Conservation (phyloP, 2,113 vertebrate genomes). For the Athene noctua region DNA sequence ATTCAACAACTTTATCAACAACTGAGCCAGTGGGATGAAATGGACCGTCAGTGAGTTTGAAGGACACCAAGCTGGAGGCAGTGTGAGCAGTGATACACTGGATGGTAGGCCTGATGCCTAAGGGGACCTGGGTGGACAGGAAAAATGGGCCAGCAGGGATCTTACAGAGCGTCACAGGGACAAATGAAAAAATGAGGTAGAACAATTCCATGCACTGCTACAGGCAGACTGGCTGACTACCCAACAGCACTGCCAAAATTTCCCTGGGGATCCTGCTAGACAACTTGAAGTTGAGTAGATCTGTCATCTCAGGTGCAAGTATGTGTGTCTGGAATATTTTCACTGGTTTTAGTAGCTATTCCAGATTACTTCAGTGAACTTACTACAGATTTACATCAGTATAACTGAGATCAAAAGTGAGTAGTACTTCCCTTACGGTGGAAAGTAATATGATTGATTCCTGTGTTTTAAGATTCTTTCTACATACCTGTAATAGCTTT, state of each 20-base stretch:
- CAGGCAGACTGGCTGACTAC: neutral
- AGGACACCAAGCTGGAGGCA: neutral
- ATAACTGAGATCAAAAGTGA: neutral
- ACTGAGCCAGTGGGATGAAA: neutral
- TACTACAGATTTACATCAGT: neutral
- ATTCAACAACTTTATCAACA: neutral
- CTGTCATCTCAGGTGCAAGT: neutral
- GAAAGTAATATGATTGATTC: neutral
- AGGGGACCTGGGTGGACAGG: rapidly evolving
- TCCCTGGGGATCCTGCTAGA: neutral
- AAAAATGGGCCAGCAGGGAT: neutral
- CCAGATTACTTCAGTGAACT: neutral
- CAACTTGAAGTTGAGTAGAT: neutral
- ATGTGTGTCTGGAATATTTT: neutral
- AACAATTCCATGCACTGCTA: neutral
- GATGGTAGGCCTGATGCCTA: neutral
- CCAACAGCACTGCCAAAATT: neutral
- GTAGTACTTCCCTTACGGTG: neutral
- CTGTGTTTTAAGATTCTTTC: neutral
- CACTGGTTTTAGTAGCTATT: neutral
- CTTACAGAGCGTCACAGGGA: neutral
- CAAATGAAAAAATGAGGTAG: neutral
- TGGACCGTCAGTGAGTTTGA: neutral
- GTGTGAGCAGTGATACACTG: neutral
- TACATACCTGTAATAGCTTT: neutral